Evolutionary conservation across 2,113 vertebrate species (phyloP).

Genomic region (Oryzias melastigma): DNA sequence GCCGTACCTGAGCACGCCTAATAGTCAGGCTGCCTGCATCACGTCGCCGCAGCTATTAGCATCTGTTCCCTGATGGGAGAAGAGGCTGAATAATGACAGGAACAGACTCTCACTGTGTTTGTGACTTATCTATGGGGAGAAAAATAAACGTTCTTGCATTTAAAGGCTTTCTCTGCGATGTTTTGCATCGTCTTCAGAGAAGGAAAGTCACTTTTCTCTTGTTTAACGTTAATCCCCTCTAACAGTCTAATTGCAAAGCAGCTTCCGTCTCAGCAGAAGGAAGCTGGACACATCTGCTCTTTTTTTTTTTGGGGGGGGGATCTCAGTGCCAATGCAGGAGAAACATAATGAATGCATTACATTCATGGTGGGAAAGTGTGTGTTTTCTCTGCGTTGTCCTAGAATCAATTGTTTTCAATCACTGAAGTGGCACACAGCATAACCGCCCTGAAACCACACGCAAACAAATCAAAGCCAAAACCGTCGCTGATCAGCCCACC

Average conservation of each 20-base stretch:
- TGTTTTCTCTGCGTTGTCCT: conserved; percentile 1
- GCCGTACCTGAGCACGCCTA: conserved; percentile 46
- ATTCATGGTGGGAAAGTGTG: not conserved
- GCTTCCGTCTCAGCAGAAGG: conserved; percentile 11
- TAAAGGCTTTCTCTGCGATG: not conserved
- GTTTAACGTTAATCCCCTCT: conserved; percentile 12
- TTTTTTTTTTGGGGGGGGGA: not conserved
- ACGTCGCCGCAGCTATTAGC: conserved; percentile 43
- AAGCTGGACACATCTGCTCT: conserved; percentile 54
- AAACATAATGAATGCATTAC: not conserved
- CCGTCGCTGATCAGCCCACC: conserved; percentile 13
- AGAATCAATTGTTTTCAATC: conserved; percentile 32
- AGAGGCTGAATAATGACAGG: conserved; percentile 43
- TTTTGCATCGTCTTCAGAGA: conserved; percentile 1
- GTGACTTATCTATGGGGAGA: conserved; percentile 17
- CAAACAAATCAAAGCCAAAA: conserved; percentile 42
- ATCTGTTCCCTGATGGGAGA: conserved; percentile 47
- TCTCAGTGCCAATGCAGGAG: conserved; percentile 6
- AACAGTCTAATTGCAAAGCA: not conserved
- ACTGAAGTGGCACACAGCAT: conserved; percentile 22
- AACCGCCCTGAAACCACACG: not conserved
- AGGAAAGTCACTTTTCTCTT: conserved; percentile 2
- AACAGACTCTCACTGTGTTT: conserved; percentile 12
- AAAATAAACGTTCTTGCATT: conserved; percentile 24
- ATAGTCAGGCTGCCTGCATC: conserved; percentile 42